Evolutionary conservation across 2,113 vertebrate species (phyloP).

Genomic region (Labrus mixtus): DNA sequence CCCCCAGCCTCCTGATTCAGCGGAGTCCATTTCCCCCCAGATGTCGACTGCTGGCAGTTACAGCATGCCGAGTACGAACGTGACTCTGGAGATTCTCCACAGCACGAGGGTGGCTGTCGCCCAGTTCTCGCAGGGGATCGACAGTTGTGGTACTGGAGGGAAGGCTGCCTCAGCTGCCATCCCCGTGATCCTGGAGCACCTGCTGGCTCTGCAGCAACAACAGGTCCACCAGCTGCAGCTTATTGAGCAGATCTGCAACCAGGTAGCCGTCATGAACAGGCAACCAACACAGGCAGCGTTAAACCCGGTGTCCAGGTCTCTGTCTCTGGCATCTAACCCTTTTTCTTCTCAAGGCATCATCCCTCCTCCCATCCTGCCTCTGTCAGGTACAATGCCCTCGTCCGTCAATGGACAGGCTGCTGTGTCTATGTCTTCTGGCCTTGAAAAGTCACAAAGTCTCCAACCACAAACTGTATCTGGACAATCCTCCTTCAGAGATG

Average conservation of each 20-base stretch:
- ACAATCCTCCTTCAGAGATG: constrained; percentile 79
- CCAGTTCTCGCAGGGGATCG: constrained; percentile 92
- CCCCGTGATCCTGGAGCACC: constrained; percentile 95
- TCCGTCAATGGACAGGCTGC: constrained; percentile 80
- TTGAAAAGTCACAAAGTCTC: constrained; percentile 82
- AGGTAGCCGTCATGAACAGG: constrained; percentile 94
- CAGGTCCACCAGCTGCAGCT: constrained; percentile 98
- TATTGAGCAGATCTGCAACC: constrained; percentile 97
- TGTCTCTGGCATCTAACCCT: constrained; percentile 76
- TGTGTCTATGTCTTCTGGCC: constrained; percentile 74
- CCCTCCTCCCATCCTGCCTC: constrained; percentile 83
- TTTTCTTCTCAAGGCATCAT: constrained; percentile 86
- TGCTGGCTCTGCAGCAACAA: constrained; percentile 95
- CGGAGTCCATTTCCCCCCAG: constrained; percentile 78
- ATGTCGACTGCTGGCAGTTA: constrained; percentile 83
- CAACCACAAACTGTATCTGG: constrained; percentile 82
- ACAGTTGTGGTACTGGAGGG: constrained; percentile 69
- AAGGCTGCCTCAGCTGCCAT: constrained; percentile 86
- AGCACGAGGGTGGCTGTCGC: constrained; percentile 97
- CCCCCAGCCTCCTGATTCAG: constrained; percentile 72
- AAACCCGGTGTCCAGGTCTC: constrained; percentile 80
- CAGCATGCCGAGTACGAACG: constrained; percentile 93
- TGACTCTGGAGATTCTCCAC: constrained; percentile 96
- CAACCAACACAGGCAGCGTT: constrained; percentile 85
- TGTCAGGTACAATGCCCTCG: constrained; percentile 84